Evolutionary conservation across 1,140 invertebrate species (phyloP).

Genomic region (Zaprionus camerounensis): DNA sequence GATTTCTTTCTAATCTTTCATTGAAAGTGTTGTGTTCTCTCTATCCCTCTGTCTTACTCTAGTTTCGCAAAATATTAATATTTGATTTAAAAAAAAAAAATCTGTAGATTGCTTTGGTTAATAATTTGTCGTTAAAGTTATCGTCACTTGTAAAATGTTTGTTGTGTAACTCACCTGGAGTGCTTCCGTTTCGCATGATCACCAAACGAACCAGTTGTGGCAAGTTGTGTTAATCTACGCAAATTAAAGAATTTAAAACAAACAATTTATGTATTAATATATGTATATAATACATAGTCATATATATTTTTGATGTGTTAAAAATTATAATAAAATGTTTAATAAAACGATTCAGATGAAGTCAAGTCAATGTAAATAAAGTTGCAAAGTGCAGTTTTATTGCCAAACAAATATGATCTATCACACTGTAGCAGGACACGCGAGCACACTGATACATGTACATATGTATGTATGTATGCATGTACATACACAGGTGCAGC

Average conservation of each 20-base stretch:
- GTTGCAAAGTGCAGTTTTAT: neutral
- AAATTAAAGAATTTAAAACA: neutral
- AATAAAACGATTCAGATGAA: neutral
- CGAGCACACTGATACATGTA: neutral
- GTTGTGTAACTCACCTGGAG: conserved; percentile 46
- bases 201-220: conserved; percentile 47
- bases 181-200: conserved; percentile 61
- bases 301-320: no score
- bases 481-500: neutral
- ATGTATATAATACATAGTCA: no score
- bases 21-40: neutral
- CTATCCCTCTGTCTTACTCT: neutral
- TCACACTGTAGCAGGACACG: neutral
- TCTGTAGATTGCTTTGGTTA: neutral
- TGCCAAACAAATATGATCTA: neutral
- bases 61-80: no score
- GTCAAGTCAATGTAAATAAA: no score
- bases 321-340: neutral
- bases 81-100: neutral
- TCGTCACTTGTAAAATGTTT: neutral
- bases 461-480: neutral
- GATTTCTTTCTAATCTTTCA: neutral
- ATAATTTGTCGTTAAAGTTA: neutral
- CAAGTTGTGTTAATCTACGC: conserved; percentile 59
- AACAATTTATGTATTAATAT: neutral